Percentiles rank a stretch among this genome's conserved stretches.
Conservation (phyloP, 2,113 vertebrate genomes). For the Ibidorhyncha struthersii region DNA sequence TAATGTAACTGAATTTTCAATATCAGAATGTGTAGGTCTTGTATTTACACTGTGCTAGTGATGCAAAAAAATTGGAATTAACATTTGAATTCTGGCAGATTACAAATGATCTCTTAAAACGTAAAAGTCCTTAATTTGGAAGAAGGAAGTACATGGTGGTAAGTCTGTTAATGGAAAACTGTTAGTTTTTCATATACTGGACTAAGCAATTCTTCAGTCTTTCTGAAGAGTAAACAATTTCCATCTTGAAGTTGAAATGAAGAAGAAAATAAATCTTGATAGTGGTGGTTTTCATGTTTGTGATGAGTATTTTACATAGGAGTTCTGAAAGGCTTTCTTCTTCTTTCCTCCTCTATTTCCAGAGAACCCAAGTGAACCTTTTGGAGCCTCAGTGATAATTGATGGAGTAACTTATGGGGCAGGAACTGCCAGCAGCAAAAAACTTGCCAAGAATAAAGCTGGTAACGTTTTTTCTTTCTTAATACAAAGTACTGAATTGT, state of each 20-base stretch:
- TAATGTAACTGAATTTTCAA: not conserved
- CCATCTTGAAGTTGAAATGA: not conserved
- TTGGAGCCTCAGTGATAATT: slow-evolving; percentile 98
- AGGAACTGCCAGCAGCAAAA: slow-evolving; percentile 99
- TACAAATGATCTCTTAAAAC: not conserved
- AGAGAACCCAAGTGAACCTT: slow-evolving; percentile 99
- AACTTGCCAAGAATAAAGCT: slow-evolving; percentile 99
- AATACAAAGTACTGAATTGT: not conserved
- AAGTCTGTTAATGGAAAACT: not conserved
- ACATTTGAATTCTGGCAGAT: not conserved
- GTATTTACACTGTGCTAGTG: not conserved
- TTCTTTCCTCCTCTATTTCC: slow-evolving; percentile 6
- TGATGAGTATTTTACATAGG: not conserved
- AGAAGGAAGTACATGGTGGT: not conserved
- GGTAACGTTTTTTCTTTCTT: slow-evolving; percentile 75
- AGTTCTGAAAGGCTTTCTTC: not conserved
- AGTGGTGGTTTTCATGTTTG: not conserved
- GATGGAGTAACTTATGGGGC: slow-evolving; percentile 98
- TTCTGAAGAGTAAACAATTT: not conserved
- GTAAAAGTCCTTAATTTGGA: not conserved
- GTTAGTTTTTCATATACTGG: not conserved
- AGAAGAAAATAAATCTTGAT: not conserved
- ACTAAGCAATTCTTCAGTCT: not conserved
- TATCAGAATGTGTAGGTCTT: not conserved
- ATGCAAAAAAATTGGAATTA: not conserved